Evolutionary conservation across 2,888 invertebrate species (phyloP).

Genomic region (Octodonta nipae): DNA sequence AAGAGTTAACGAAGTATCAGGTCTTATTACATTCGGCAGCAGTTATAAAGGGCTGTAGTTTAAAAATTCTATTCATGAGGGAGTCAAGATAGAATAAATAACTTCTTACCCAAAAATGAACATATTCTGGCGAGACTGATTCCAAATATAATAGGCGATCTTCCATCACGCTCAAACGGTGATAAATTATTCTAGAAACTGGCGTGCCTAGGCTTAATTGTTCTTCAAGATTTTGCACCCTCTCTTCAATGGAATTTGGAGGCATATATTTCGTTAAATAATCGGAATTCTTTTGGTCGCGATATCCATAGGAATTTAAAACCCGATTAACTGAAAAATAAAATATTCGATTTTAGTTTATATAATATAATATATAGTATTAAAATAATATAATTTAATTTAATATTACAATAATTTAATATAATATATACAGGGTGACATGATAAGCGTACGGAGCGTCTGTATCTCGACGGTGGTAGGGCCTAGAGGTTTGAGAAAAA

Average conservation of each 20-base stretch:
- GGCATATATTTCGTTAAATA: conserved; percentile 37
- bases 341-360: conserved; percentile 2
- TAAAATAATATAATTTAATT: too few species aligned
- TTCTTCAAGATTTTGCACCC: conserved; percentile 50
- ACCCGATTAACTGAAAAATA: conserved; percentile 50
- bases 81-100: too few species aligned
- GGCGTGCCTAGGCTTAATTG: conserved; percentile 44
- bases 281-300: conserved; percentile 35
- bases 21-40: too few species aligned
- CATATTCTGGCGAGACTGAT: conserved; percentile 69
- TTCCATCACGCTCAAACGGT: conserved; percentile 59
- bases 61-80: too few species aligned
- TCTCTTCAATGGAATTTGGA: conserved; percentile 49
- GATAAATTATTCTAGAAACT: conserved; percentile 50
- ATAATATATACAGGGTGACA: too few species aligned
- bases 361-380: too few species aligned
- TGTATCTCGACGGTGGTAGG: too few species aligned
- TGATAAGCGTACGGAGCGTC: too few species aligned
- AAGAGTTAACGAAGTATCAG: too few species aligned
- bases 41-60: too few species aligned
- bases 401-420: too few species aligned
- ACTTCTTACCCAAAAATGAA: conserved; percentile 50
- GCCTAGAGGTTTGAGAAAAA: too few species aligned
- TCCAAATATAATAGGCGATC: conserved; percentile 59
- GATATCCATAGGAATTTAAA: conserved; percentile 50